Evolutionary conservation across 2,113 vertebrate genomes (phyloP).

Genomic region (Theristicus caerulescens): DNA sequence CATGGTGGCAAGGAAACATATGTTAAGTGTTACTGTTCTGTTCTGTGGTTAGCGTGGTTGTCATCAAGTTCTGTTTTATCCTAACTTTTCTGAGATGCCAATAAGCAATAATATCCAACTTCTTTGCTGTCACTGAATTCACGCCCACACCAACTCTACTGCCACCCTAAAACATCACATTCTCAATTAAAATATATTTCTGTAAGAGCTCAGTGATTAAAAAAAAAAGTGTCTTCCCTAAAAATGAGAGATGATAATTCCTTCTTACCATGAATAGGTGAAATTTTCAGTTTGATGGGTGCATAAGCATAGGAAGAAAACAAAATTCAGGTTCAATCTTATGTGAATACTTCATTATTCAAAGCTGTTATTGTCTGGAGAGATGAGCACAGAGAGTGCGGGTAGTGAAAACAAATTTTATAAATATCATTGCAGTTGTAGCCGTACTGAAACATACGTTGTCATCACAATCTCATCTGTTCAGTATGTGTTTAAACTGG

Average conservation of each 20-base stretch:
- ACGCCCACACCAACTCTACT: constrained; percentile 6
- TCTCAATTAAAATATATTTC: constrained; percentile 5
- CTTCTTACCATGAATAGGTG: background rate
- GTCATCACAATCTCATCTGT: background rate
- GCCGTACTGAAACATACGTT: background rate
- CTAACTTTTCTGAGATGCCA: background rate
- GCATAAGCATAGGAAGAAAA: background rate
- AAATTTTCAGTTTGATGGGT: background rate
- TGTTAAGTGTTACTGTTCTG: constrained; percentile 25
- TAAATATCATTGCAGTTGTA: background rate
- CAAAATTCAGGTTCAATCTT: background rate
- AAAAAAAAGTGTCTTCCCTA: background rate
- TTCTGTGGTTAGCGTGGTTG: background rate
- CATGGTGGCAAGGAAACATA: constrained; percentile 3
- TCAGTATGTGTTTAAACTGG: background rate
- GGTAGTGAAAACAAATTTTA: background rate
- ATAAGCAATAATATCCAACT: constrained; percentile 5
- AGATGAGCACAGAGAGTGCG: background rate
- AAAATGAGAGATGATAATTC: background rate
- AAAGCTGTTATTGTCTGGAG: background rate
- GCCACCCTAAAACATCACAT: background rate
- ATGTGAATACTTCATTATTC: background rate
- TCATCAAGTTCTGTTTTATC: constrained; percentile 21
- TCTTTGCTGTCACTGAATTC: constrained; percentile 26
- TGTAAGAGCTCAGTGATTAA: background rate